Evolutionary conservation across 2,888 invertebrate genomes (phyloP).

Genomic region (Chalcosyrphus nemorum): DNA sequence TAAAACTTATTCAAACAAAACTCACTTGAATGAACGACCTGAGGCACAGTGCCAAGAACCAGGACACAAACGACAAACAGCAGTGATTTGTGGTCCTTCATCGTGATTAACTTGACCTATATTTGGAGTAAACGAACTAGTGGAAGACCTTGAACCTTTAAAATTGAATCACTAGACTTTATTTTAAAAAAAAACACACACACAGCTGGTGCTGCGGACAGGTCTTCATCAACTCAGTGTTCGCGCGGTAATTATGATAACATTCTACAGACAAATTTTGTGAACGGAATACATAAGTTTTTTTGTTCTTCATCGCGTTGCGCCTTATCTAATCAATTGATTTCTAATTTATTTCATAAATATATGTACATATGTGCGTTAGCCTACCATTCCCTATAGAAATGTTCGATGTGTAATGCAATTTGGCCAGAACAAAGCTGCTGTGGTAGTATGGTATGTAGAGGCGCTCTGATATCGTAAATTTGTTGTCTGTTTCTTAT

Average conservation of each 20-base stretch:
- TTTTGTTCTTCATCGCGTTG: background rate
- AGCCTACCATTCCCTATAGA: background rate
- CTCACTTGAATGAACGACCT: conserved; percentile 38
- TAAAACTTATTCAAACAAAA: background rate
- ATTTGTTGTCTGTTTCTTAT: background rate
- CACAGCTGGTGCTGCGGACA: background rate
- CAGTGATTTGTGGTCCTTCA: conserved; percentile 12
- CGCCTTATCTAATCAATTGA: conserved; percentile 21
- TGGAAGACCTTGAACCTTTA: background rate
- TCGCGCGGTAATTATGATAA: background rate
- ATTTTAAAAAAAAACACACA: no score
- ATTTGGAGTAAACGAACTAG: background rate
- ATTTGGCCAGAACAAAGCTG: background rate
- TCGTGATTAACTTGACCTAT: background rate
- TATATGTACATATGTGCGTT: background rate
- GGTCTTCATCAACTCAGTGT: background rate
- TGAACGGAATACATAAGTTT: background rate
- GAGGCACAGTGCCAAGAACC: background rate
- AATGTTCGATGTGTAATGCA: background rate
- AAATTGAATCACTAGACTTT: no score
- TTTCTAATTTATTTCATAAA: background rate
- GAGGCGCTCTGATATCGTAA: background rate
- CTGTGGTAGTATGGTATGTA: no score
- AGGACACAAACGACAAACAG: background rate
- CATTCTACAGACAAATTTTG: background rate